Conservation (phyloP, 2,113 vertebrate species). For the Varanus salvator region DNA sequence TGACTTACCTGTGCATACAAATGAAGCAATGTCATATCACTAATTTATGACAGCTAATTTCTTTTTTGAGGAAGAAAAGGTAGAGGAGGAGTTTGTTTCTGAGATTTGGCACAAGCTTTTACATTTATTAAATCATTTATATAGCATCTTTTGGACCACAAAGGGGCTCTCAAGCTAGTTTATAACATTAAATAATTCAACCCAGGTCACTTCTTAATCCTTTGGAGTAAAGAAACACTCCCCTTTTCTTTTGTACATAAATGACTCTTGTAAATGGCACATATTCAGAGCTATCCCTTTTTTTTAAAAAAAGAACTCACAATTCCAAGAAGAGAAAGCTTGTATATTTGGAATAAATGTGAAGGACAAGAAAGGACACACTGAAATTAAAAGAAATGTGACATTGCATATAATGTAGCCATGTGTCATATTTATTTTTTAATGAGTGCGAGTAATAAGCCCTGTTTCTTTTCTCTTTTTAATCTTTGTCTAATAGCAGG, state of each 20-base stretch:
- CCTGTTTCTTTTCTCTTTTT: not conserved
- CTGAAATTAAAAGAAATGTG: not conserved
- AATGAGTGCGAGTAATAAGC: not conserved
- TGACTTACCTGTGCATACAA: not conserved
- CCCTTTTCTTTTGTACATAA: no score
- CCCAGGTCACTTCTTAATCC: not conserved
- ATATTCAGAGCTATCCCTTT: not conserved
- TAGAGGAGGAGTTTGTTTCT: not conserved
- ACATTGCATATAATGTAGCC: not conserved
- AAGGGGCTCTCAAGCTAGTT: not conserved
- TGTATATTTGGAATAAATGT: not conserved
- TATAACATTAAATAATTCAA: not conserved
- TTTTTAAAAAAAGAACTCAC: not conserved
- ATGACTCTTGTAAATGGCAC: not conserved
- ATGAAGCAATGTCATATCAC: not conserved
- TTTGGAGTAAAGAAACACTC: not conserved
- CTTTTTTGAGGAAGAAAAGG: not conserved
- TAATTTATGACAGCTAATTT: not conserved
- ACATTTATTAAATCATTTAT: not conserved
- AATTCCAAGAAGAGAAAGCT: not conserved
- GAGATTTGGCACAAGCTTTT: not conserved
- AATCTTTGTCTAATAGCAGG: not conserved
- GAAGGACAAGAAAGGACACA: not conserved
- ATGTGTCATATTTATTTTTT: not conserved
- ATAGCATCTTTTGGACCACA: not conserved